Base-by-base conservation (phyloP, 2,797 vertebrate genomes). In the Choloepus didactylus region DNA sequence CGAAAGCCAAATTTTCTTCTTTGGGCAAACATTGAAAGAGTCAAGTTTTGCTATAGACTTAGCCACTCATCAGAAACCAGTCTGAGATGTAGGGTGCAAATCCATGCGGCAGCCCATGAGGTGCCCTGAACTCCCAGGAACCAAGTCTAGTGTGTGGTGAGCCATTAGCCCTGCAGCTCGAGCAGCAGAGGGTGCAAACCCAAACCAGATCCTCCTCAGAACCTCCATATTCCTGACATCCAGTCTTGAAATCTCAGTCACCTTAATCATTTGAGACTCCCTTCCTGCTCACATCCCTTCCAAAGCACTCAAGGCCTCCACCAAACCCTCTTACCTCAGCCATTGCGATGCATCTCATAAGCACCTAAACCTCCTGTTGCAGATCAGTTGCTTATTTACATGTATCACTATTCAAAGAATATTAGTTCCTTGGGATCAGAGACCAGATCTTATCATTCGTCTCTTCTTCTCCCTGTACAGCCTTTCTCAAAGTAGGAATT, bases 291-390 rank as follows among this genome's bases (percentile, higher is more conserved):
- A 31, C 49, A 56, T 64, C 29, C 29, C 51, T 2, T 14, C 83
- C 51, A 44, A 67, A 69, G 54, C 31, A n/a, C 49, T 10, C 15
- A 16, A 56, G 3, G 49, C 59, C 23, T 54, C 66, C 0, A 19
- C 23, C 51, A 21, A 62, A 23, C 27, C 29, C 38, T 46, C 49
- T 59, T 12, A 16, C 14, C 9, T n/a, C 19, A 29, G 88, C 70
- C 23, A 0, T 23, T 2, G 41, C 4, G 6, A 31, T 0, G 3
- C 2, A 6, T 18, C 46, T 46, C 5, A 8, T 2, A 44, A 29
- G 41, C n/a, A 19, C 8, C 8, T 51, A 10, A 44, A 23, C 25
- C 54, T 79, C 29, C 15, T 29, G 0, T 6, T 87, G 60, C 54
- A 56, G 8, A 6, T 62, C 5, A 15, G 6, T 9, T 84, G 60